A percentile compares a stretch with the other conserved stretches of the same genome.
Conservation (phyloP, 2,797 vertebrate species). For the Pelodytes ibericus region DNA sequence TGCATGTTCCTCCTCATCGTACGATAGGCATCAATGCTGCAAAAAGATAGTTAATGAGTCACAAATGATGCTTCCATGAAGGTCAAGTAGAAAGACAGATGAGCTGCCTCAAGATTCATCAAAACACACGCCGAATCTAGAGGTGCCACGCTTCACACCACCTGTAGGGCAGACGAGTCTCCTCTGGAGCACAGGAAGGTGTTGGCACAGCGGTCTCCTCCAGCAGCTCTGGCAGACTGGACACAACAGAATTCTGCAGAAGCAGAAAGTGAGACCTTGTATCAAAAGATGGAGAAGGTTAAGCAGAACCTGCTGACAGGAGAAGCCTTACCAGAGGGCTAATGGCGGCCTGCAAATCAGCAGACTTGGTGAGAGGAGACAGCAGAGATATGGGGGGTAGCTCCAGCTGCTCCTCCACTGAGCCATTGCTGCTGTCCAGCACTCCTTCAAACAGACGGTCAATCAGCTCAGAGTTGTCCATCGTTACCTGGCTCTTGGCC, state of each 20-base stretch:
- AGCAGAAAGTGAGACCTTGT: neutral
- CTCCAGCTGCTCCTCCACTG: constrained; percentile 61
- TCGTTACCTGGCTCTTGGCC: constrained; percentile 51
- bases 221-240: constrained; percentile 58
- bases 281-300: neutral
- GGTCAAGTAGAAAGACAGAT: too few relatives aligned
- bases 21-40: constrained; percentile 38
- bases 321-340: constrained; percentile 73
- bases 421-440: constrained; percentile 66
- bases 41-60: neutral
- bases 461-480: constrained; percentile 72
- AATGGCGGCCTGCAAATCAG: constrained; percentile 71
- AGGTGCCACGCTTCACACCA: neutral
- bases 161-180: constrained; percentile 39
- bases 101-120: too few relatives aligned
- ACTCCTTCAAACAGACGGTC: constrained; percentile 79
- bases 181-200: neutral
- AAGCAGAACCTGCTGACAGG: too few relatives aligned
- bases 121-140: too few relatives aligned
- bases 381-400: constrained; percentile 73
- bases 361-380: constrained; percentile 78
- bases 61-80: too few relatives aligned
- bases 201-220: neutral
- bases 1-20: constrained; percentile 16
- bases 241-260: constrained; percentile 72